A percentile compares a stretch with the other conserved stretches of the same genome.
These are phyloP conservation scores for Lordiphosa fenestrarum DNA, from an alignment of 2,888 invertebrate species.

Conservation along the genomic window DNA sequence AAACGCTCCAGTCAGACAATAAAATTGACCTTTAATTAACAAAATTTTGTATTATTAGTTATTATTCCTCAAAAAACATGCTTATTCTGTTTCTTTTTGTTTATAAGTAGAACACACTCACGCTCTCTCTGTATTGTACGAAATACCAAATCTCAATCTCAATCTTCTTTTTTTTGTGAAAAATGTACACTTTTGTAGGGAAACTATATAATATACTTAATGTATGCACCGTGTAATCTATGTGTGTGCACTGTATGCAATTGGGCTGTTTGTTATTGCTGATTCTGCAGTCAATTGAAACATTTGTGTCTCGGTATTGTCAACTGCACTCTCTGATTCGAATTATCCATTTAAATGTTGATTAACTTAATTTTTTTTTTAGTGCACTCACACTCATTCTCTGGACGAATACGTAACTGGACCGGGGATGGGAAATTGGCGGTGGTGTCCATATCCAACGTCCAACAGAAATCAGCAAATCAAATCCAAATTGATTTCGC, in stretches of 20 bases:
- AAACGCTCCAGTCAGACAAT: no score
- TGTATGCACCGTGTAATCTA: conserved; percentile 14
- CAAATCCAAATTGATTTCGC: conserved; percentile 66
- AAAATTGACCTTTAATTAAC: no score
- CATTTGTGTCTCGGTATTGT: conserved; percentile 24
- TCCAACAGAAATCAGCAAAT: conserved; percentile 59
- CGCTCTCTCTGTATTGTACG: no score
- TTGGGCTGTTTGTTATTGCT: conserved; percentile 17
- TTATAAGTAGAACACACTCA: neutral
- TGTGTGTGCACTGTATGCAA: conserved; percentile 20
- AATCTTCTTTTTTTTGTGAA: conserved; percentile 45
- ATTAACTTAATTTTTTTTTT: conserved; percentile 68
- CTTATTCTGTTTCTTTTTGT: neutral
- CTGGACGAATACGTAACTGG: conserved; percentile 29
- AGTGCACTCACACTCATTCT: conserved; percentile 60
- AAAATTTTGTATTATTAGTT: no score
- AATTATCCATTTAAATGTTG: conserved; percentile 74
- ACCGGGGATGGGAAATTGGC: neutral
- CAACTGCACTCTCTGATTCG: conserved; percentile 48
- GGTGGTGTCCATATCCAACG: neutral
- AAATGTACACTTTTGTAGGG: conserved; percentile 39
- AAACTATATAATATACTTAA: conserved; percentile 29
- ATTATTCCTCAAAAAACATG: no score
- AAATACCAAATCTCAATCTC: conserved; percentile 8
- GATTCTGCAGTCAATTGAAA: conserved; percentile 58